Base-by-base conservation (phyloP, 2,888 invertebrate species). In the Pandemis corylana region DNA sequence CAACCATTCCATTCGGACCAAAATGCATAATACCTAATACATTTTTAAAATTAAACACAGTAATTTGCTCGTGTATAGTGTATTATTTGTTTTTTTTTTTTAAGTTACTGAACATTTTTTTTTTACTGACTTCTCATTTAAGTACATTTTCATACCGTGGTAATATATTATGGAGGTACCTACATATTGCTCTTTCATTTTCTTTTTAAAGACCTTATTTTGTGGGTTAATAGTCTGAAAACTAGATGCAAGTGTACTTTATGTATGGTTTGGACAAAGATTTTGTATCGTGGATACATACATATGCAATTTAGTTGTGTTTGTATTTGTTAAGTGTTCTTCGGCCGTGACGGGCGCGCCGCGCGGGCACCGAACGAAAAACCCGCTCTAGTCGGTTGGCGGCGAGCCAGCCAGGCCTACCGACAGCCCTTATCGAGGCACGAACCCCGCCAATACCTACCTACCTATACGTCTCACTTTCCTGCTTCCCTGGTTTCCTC, bases 351-450 rank as follows among this genome's bases (percentile, higher is more conserved):
- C 28, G 10, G 46, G 20, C 46, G 70, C 65, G 56, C 66, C 65
- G 66, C 53, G 75, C 72, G 77, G 79, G 80, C 78, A 20, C 56
- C 20, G 56, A 20, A 15, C 20, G 20, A 15, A 78, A 77, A 79
- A 79, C 76, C 78, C 81, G 82, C 82, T 80, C 79, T 78, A 79
- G 79, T 77, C 76, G 77, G 79, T 86, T 91, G 92, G 91, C 90
- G 63, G 65, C 53, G 74, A 78, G 90, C 92, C 91, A 92, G 83
- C 80, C 82, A 83, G 5, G 46, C 59, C 59, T 59, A 28, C 85
- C 85, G 88, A 87, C 87, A 81, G 83, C 81, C 68, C 68, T 73
- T 73, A 69, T 73, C 68, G 68, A 63, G 41, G 64, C 68, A 15
- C 59, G 63, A 59, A 59, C 56, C 73, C 73, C 63, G 64, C 53